Conservation (phyloP, 1,140 invertebrate genomes). For the Copidosoma floridanum region DNA sequence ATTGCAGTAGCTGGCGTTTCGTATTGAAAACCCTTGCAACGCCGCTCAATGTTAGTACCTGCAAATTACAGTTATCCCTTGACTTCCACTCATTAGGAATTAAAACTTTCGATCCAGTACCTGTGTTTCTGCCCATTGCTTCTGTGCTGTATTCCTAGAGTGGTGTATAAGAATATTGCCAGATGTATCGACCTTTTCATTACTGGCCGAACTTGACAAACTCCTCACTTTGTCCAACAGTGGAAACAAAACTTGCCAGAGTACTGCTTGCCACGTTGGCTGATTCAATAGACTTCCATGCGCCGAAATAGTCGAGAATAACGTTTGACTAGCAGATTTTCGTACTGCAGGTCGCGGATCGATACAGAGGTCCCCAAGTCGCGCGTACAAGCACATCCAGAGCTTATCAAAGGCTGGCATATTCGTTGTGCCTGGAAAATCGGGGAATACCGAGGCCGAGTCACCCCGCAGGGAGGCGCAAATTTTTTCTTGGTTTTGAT, state of each 20-base stretch:
- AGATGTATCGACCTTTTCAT: conserved; percentile 87
- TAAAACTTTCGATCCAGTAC: conserved; percentile 37
- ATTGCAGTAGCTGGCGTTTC: conserved; percentile 80
- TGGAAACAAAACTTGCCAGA: conserved; percentile 94
- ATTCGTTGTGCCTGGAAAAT: conserved; percentile 79
- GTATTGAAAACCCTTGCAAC: conserved; percentile 84
- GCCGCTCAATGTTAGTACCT: conserved; percentile 73
- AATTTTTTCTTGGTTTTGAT: conserved; percentile 90
- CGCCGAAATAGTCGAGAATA: conserved; percentile 95
- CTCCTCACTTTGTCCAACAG: conserved; percentile 89
- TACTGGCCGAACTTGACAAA: conserved; percentile 88
- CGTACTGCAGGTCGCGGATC: conserved; percentile 92
- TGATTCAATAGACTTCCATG: conserved; percentile 87
- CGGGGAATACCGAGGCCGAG: conserved; percentile 69
- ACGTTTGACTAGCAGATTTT: conserved; percentile 96
- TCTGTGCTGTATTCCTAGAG: conserved; percentile 96
- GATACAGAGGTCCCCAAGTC: conserved; percentile 89
- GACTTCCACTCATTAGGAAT: too few relatives aligned
- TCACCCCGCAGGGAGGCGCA: conserved; percentile 69
- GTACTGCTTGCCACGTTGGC: conserved; percentile 85
- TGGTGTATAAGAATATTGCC: conserved; percentile 98
- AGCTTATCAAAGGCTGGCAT: conserved; percentile 89
- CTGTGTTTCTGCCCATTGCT: conserved; percentile 99
- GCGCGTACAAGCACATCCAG: conserved; percentile 93
- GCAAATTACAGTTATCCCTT: conserved; percentile 4